Conservation (phyloP, 2,888 invertebrate genomes). For the Kuschelorhynchus macadamiae region DNA sequence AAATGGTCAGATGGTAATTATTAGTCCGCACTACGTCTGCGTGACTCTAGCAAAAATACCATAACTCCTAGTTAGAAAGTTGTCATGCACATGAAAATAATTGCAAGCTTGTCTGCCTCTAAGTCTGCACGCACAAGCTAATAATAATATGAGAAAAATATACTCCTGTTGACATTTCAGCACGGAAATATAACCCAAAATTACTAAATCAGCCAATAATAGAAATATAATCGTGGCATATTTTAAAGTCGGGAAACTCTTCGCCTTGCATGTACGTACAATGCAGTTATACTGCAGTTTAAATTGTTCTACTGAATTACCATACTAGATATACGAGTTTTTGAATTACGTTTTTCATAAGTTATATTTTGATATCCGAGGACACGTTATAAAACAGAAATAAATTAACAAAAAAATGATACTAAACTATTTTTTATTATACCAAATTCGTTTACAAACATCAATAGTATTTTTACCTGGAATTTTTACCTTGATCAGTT, state of each 20-base stretch:
- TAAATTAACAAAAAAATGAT: no score
- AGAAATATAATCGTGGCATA: slow-evolving; percentile 26
- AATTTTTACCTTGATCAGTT: no score
- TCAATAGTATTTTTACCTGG: no score
- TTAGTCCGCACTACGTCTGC: slow-evolving; percentile 62
- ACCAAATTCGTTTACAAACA: no score
- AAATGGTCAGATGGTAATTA: slow-evolving; percentile 64
- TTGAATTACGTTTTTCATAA: no score
- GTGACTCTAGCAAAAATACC: slow-evolving; percentile 64
- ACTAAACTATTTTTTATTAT: no score
- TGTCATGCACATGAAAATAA: slow-evolving; percentile 65
- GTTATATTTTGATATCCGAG: no score
- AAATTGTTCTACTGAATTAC: background rate
- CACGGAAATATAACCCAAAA: slow-evolving; percentile 48
- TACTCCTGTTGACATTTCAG: slow-evolving; percentile 50
- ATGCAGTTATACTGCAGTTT: slow-evolving; percentile 5
- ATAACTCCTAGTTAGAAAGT: slow-evolving; percentile 59
- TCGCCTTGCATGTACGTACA: slow-evolving; percentile 27
- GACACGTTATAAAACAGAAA: no score
- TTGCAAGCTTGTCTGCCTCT: slow-evolving; percentile 65
- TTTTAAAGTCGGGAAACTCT: slow-evolving; percentile 25
- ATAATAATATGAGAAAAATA: slow-evolving; percentile 53
- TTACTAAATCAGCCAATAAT: slow-evolving; percentile 40
- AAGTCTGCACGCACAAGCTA: slow-evolving; percentile 65
- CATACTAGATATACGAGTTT: no score